These are phyloP conservation scores for Deilephila porcellus DNA, from an alignment of 2,888 invertebrate species.

Conservation along the genomic window DNA sequence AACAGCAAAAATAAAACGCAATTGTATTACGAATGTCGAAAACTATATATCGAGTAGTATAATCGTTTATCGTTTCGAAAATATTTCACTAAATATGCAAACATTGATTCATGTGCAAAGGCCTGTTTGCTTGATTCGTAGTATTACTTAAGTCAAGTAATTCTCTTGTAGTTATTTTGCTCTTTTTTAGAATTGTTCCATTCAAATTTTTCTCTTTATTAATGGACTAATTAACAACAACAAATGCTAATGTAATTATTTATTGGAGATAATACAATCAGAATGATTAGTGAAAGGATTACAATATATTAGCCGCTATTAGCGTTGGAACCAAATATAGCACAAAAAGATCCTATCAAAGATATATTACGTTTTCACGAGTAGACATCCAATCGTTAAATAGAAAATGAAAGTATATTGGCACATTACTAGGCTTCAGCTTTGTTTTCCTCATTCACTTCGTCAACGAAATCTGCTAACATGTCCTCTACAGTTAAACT, in stretches of 20 bases:
- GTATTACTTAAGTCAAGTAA: too few relatives aligned
- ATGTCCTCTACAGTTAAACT: constrained; percentile 70
- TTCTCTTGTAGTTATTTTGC: too few relatives aligned
- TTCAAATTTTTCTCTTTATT: too few relatives aligned
- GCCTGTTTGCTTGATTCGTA: too few relatives aligned
- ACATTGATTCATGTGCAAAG: too few relatives aligned
- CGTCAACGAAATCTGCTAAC: constrained; percentile 80
- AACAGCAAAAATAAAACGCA: constrained; percentile 5
- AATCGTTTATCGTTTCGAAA: too few relatives aligned
- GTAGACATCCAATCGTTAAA: background rate
- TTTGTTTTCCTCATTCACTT: constrained; percentile 63
- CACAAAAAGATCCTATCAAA: background rate
- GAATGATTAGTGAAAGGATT: background rate
- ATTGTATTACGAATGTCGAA: background rate
- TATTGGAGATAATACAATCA: background rate
- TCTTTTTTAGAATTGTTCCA: too few relatives aligned
- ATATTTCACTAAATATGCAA: too few relatives aligned
- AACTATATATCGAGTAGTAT: too few relatives aligned
- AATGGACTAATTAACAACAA: background rate
- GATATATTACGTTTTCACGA: background rate
- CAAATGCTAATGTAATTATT: background rate
- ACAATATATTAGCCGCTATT: background rate
- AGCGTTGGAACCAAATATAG: constrained; percentile 2
- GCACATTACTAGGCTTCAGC: constrained; percentile 43
- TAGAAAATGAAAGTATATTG: constrained; percentile 1